Evolutionary conservation across 2,113 vertebrate genomes (phyloP).

Genomic region (Otis tarda): DNA sequence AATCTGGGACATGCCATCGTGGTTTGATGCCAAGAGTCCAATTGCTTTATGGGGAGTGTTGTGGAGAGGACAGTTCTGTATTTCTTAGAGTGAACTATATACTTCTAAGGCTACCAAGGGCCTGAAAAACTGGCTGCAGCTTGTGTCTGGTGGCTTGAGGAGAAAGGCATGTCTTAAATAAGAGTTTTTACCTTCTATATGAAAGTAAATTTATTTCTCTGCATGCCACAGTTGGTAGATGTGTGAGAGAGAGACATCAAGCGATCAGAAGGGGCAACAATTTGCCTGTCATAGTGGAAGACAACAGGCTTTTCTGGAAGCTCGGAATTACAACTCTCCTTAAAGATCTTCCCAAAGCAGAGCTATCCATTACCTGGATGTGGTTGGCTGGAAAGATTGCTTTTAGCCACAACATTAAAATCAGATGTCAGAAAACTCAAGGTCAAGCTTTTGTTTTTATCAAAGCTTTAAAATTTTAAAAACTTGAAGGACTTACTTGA

Average conservation of each 20-base stretch:
- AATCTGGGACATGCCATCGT: background rate
- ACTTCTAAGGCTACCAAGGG: background rate
- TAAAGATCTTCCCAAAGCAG: background rate
- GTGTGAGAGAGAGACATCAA: background rate
- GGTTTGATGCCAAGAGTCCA: background rate
- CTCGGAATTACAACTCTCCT: background rate
- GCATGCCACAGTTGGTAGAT: background rate
- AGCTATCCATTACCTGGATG: background rate
- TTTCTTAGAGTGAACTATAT: background rate
- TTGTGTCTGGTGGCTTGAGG: background rate
- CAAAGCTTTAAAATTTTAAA: slow-evolving; percentile 2
- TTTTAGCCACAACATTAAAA: slow-evolving; percentile 36
- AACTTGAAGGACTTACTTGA: background rate
- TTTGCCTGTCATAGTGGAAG: background rate
- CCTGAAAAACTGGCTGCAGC: background rate
- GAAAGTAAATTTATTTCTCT: background rate
- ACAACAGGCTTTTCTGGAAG: background rate
- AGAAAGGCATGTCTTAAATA: background rate
- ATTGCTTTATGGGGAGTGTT: background rate
- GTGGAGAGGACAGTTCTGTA: background rate
- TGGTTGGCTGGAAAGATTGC: background rate
- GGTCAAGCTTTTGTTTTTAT: slow-evolving; percentile 40
- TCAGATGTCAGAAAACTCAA: background rate
- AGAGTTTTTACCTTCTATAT: background rate
- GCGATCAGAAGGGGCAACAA: background rate